phyloP scores from a whole-genome alignment of 1,140 invertebrate species.

The Macrobrachium rosenbergii region DNA sequence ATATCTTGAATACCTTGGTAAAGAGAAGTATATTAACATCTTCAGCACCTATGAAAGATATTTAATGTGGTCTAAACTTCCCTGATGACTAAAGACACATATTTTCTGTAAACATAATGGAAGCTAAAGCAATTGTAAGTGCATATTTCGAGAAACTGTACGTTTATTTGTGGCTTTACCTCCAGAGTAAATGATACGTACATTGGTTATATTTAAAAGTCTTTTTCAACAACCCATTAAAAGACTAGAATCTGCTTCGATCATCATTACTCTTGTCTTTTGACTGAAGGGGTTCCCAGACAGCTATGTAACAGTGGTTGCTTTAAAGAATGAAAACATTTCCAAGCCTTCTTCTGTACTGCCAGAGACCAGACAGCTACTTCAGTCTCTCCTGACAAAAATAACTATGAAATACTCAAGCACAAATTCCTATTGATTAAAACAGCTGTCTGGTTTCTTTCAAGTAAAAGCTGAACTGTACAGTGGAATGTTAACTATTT shows the following conservation, averaged over 20 bases:
- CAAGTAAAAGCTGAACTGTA: slow-evolving; percentile 15
- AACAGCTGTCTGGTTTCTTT: slow-evolving; percentile 28
- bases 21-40: too few relatives aligned
- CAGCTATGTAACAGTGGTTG: slow-evolving; percentile 17
- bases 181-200: not conserved
- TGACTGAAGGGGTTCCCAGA: not conserved
- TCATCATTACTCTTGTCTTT: not conserved
- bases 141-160: not conserved
- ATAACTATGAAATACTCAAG: not conserved
- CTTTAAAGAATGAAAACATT: slow-evolving; percentile 33
- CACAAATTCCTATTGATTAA: not conserved
- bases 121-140: too few relatives aligned
- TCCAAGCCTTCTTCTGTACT: slow-evolving; percentile 1
- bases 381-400: not conserved
- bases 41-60: too few relatives aligned
- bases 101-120: too few relatives aligned
- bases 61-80: too few relatives aligned
- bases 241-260: slow-evolving; percentile 19
- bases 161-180: not conserved
- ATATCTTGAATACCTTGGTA: too few relatives aligned
- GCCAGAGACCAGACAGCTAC: slow-evolving; percentile 28
- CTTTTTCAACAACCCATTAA: slow-evolving; percentile 16
- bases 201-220: not conserved
- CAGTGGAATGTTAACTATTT: slow-evolving; percentile 50
- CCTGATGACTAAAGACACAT: too few relatives aligned